phyloP scores from a whole-genome alignment of 1,140 invertebrate species.

The Neocloeon triangulifer region DNA sequence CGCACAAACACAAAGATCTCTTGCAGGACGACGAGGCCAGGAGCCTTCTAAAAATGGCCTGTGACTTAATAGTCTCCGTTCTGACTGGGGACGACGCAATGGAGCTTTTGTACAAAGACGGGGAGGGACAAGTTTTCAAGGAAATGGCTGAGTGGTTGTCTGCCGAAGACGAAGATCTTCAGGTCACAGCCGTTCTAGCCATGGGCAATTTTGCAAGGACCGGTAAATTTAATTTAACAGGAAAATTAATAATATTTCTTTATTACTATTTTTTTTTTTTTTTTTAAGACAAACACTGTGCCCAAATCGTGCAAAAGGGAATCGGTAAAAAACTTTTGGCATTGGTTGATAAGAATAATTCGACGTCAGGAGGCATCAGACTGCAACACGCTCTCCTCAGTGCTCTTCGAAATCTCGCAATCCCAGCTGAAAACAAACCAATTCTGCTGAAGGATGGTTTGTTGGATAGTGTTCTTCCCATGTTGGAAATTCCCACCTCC shows the following conservation, averaged over 20 bases:
- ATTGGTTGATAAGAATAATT: constrained; percentile 28
- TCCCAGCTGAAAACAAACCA: constrained; percentile 53
- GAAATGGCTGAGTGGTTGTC: constrained; percentile 55
- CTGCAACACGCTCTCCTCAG: constrained; percentile 64
- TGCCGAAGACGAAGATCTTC: constrained; percentile 42
- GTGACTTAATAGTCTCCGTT: constrained; percentile 61
- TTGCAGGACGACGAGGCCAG: constrained; percentile 41
- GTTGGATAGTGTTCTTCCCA: constrained; percentile 43
- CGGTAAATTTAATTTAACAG: constrained; percentile 15
- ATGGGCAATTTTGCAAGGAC: constrained; percentile 75
- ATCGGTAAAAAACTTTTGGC: constrained; percentile 50
- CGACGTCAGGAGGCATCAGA: constrained; percentile 34
- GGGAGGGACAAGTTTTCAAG: constrained; percentile 43
- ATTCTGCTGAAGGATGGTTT: constrained; percentile 46
- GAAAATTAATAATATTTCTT: neutral
- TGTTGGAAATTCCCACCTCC: constrained; percentile 46
- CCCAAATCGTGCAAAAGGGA: constrained; percentile 54
- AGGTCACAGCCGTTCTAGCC: constrained; percentile 58
- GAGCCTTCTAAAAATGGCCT: constrained; percentile 54
- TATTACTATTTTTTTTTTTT: constrained; percentile 4
- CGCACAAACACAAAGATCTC: constrained; percentile 40
- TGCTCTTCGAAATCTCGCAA: constrained; percentile 58
- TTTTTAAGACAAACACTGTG: constrained; percentile 47
- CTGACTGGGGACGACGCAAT: constrained; percentile 75
- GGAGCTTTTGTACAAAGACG: constrained; percentile 48